A percentile compares a stretch with the other conserved stretches of the same genome.
Evolutionary conservation across 2,797 vertebrate genomes (phyloP).

Genomic region (Limosa lapponica): DNA sequence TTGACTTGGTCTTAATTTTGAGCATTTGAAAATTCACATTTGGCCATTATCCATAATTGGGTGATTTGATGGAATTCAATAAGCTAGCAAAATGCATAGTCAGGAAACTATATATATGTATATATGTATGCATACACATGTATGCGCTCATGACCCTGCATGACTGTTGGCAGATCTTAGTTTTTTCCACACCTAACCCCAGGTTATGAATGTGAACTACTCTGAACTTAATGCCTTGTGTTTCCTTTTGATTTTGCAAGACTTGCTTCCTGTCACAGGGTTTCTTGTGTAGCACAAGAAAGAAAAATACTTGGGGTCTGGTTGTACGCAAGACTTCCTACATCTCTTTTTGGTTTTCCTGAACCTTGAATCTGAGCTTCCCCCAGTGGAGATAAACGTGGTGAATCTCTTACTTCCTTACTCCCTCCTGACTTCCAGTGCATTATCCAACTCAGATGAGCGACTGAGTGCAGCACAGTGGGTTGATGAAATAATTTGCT

Average conservation of each 20-base stretch:
- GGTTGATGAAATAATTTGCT: background rate
- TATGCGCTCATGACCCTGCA: background rate
- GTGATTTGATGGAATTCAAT: background rate
- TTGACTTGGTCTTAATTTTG: background rate
- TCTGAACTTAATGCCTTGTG: background rate
- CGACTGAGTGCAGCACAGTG: background rate
- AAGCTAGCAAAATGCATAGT: background rate
- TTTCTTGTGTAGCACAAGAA: background rate
- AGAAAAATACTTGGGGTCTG: background rate
- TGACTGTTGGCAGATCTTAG: accelerated
- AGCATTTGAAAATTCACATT: background rate
- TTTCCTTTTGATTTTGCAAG: background rate
- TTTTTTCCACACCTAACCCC: background rate
- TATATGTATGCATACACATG: background rate
- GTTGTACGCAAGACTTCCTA: background rate
- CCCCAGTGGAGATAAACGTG: background rate
- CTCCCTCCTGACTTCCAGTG: background rate
- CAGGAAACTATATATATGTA: background rate
- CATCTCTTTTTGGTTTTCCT: background rate
- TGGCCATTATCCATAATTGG: background rate
- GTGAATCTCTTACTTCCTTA: background rate
- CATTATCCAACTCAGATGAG: background rate
- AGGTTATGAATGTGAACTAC: background rate
- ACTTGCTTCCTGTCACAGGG: background rate
- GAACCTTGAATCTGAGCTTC: background rate